Percentiles rank a stretch among this genome's conserved stretches.
These are phyloP conservation scores for Syndactyla subalaris DNA, from an alignment of 2,797 vertebrate genomes.

Conservation along the genomic window DNA sequence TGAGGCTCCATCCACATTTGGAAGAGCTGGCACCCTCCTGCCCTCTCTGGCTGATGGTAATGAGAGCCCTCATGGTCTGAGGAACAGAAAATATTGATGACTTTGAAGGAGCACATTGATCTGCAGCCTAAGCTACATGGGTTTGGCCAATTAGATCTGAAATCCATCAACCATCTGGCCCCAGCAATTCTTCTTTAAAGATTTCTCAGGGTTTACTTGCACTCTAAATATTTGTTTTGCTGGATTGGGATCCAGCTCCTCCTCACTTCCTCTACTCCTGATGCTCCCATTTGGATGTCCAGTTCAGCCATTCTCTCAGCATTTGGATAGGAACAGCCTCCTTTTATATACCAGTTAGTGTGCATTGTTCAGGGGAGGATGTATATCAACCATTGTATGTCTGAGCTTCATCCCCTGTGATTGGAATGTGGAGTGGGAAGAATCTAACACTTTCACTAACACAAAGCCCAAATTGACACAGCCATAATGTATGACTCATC, in stretches of 20 bases:
- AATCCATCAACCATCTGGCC: background rate
- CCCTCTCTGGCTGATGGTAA: background rate
- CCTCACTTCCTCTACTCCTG: background rate
- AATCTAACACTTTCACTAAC: background rate
- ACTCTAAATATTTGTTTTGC: background rate
- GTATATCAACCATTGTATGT: background rate
- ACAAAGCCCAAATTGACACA: slow-evolving; percentile 17
- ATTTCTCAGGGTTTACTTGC: background rate
- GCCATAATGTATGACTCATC: slow-evolving; percentile 12
- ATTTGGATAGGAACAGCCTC: background rate
- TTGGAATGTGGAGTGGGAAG: slow-evolving; percentile 21
- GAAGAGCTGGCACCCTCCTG: background rate
- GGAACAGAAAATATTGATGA: background rate
- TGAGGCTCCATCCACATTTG: background rate
- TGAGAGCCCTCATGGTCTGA: background rate
- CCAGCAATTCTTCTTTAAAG: background rate
- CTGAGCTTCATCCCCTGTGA: background rate
- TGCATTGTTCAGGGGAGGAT: background rate
- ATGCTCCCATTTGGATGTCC: background rate
- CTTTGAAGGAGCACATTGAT: background rate
- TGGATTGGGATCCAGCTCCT: background rate
- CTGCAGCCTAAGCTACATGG: background rate
- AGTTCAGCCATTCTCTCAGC: background rate
- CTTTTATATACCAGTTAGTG: background rate
- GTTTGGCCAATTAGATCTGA: background rate